A percentile compares a stretch with the other conserved stretches of the same genome.
Evolutionary conservation across 2,113 vertebrate species (phyloP).

Genomic region (Melanotaenia duboulayi): DNA sequence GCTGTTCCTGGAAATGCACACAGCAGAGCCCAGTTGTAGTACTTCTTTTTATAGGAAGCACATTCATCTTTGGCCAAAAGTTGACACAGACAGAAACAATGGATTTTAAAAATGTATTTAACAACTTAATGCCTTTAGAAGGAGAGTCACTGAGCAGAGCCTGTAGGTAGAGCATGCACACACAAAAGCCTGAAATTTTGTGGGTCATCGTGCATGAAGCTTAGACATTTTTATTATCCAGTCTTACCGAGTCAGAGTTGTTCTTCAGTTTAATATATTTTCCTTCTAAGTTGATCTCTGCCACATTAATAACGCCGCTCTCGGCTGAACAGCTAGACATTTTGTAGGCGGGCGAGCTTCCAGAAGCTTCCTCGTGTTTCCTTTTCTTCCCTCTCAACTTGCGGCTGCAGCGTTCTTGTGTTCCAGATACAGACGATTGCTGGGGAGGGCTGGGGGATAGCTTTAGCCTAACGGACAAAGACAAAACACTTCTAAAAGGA

Average conservation of each 20-base stretch:
- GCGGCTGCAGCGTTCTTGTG: slow-evolving; percentile 59
- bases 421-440: slow-evolving; percentile 38
- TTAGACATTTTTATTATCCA: no score
- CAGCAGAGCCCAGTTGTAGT: background rate
- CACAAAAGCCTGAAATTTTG: no score
- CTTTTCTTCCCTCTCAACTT: slow-evolving; percentile 80
- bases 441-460: slow-evolving; percentile 80
- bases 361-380: slow-evolving; percentile 76
- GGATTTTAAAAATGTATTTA: no score
- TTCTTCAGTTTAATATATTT: slow-evolving; percentile 86
- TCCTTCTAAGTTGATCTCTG: slow-evolving; percentile 85
- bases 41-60: background rate
- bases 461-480: slow-evolving; percentile 78
- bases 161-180: no score
- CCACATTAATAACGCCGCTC: slow-evolving; percentile 79
- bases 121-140: no score
- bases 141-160: no score
- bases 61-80: no score
- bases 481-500: background rate
- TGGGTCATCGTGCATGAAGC: no score
- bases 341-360: slow-evolving; percentile 67
- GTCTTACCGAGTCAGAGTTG: slow-evolving; percentile 78
- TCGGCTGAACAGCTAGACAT: slow-evolving; percentile 75
- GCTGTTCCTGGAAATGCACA: slow-evolving; percentile 80
- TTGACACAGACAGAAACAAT: background rate